Percentiles rank a stretch among this genome's conserved stretches.
These are phyloP conservation scores for Lepisosteus osseus DNA, from an alignment of 2,113 vertebrate species.

Conservation along the genomic window DNA sequence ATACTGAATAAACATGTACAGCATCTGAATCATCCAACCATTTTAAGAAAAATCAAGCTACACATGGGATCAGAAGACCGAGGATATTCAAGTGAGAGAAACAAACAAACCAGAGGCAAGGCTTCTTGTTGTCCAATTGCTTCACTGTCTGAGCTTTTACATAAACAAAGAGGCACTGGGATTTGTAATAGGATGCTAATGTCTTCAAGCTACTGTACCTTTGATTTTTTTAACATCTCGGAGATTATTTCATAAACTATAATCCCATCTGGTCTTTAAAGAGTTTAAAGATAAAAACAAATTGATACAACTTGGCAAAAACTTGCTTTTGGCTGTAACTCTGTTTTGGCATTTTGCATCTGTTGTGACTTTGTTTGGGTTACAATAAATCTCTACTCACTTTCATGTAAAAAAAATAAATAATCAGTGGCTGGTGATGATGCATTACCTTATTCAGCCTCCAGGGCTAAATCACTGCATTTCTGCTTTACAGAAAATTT, in stretches of 20 bases:
- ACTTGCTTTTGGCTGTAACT: not conserved
- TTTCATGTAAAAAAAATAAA: slow-evolving; percentile 19
- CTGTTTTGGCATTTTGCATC: not conserved
- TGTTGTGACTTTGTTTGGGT: not conserved
- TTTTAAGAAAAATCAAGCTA: too few species aligned
- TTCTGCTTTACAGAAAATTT: slow-evolving; percentile 43
- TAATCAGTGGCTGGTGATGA: slow-evolving; percentile 29
- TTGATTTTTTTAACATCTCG: not conserved
- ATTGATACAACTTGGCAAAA: not conserved
- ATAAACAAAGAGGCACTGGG: not conserved
- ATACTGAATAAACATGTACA: too few species aligned
- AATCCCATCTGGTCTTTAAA: not conserved
- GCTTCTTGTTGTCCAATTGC: not conserved
- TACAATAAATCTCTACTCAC: slow-evolving; percentile 16
- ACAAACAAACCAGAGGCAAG: not conserved
- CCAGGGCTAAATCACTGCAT: slow-evolving; percentile 26
- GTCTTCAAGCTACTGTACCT: not conserved
- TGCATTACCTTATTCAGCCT: slow-evolving; percentile 27
- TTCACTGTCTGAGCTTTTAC: not conserved
- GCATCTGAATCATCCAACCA: too few species aligned
- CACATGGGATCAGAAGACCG: too few species aligned
- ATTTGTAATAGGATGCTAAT: not conserved
- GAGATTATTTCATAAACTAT: not conserved
- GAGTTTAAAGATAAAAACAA: not conserved
- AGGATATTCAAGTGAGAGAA: too few species aligned